phyloP scores from a whole-genome alignment of 2,113 vertebrate genomes.

The Electrona antarctica region DNA sequence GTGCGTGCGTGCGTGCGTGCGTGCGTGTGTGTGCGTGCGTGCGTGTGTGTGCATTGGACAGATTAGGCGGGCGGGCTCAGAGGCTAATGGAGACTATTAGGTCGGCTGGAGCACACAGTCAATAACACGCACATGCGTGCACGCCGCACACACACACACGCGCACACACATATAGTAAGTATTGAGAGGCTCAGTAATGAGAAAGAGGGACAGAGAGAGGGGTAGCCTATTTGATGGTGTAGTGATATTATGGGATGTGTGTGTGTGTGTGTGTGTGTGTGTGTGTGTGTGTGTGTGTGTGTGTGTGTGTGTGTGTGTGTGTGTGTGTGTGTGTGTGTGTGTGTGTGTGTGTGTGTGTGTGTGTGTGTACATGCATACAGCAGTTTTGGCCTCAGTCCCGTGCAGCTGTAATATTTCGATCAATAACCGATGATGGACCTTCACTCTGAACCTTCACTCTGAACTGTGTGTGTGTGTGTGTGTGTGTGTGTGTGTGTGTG shows the following conservation, averaged over 20 bases:
- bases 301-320: neutral
- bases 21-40: no score
- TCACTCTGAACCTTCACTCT: slow-evolving; percentile 18
- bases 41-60: no score
- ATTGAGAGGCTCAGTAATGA: slow-evolving; percentile 1
- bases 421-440: slow-evolving; percentile 67
- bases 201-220: slow-evolving; percentile 7
- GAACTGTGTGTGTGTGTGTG: slow-evolving; percentile 22
- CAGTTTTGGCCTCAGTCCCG: slow-evolving; percentile 42
- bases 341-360: neutral
- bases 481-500: slow-evolving; percentile 21
- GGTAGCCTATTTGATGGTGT: slow-evolving; percentile 16
- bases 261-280: neutral
- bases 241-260: neutral
- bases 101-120: slow-evolving; percentile 16
- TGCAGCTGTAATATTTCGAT: slow-evolving; percentile 64
- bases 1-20: neutral
- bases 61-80: no score
- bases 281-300: neutral
- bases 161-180: neutral
- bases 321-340: neutral
- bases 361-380: neutral
- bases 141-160: no score
- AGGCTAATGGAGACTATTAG: no score
- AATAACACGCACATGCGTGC: slow-evolving; percentile 20